Conservation (phyloP, 2,797 vertebrate genomes). For the Anableps anableps region DNA sequence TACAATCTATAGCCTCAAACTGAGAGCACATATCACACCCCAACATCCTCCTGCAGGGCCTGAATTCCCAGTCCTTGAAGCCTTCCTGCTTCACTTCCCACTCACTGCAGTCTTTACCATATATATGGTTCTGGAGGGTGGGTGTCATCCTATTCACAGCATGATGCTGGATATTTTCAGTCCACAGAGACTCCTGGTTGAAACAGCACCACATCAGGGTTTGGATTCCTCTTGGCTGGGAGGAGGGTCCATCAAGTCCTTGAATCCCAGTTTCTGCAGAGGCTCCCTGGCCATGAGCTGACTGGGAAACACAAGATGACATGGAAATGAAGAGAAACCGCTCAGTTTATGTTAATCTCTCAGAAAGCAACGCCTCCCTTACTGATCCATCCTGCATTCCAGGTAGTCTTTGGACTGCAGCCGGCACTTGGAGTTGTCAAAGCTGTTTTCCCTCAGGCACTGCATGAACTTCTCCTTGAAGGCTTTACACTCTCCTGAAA, state of each 20-base stretch:
- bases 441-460: conserved; percentile 83
- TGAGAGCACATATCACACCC: too few relatives aligned
- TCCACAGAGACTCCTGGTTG: neutral
- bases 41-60: neutral
- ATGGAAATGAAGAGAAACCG: neutral
- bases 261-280: conserved; percentile 89
- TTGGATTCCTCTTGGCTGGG: conserved; percentile 64
- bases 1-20: neutral
- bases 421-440: conserved; percentile 84
- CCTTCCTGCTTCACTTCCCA: neutral
- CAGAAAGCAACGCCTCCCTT: conserved; percentile 20
- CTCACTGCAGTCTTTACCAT: neutral
- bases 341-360: neutral
- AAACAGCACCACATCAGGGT: conserved; percentile 24
- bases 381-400: conserved; percentile 89
- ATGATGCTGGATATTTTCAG: neutral
- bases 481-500: conserved; percentile 87
- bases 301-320: conserved; percentile 36
- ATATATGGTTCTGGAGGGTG: neutral
- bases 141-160: neutral
- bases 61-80: neutral
- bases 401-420: conserved; percentile 88
- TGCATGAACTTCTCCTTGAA: conserved; percentile 90
- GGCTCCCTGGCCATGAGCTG: conserved; percentile 92
- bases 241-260: conserved; percentile 81